These are phyloP conservation scores for Struthio camelus DNA, from an alignment of 2,113 vertebrate genomes.

Conservation along the genomic window DNA sequence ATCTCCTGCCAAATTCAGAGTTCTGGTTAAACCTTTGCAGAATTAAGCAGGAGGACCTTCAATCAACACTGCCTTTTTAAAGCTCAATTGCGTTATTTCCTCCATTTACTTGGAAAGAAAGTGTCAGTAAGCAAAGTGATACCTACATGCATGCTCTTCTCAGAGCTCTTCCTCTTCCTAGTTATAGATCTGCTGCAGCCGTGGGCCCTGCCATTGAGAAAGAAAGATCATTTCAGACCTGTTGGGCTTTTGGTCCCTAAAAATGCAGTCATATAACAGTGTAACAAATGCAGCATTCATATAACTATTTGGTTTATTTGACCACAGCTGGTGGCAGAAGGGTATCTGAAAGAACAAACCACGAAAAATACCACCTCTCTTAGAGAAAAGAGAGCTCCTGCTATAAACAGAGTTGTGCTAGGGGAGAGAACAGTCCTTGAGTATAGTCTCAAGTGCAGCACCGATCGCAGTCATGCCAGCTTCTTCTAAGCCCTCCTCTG, in stretches of 20 bases:
- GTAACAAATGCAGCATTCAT: not conserved
- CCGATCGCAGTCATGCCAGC: not conserved
- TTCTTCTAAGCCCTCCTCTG: not conserved
- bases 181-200: not conserved
- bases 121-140: not conserved
- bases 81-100: not conserved
- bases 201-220: not conserved
- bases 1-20: not conserved
- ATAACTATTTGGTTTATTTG: not conserved
- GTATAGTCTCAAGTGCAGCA: not conserved
- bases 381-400: not conserved
- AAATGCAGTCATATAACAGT: not conserved
- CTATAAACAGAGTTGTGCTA: not conserved
- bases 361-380: not conserved
- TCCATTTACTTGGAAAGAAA: not conserved
- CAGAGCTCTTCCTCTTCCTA: not conserved
- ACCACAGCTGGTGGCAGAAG: not conserved
- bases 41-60: not conserved
- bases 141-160: rapidly evolving
- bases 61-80: not conserved
- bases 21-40: not conserved
- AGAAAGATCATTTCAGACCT: not conserved
- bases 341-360: not conserved
- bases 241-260: not conserved
- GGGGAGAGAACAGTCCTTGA: not conserved